Percentiles rank a stretch among this genome's conserved stretches.
Conservation (phyloP, 1,140 invertebrate species). For the Plutomurus gul region DNA sequence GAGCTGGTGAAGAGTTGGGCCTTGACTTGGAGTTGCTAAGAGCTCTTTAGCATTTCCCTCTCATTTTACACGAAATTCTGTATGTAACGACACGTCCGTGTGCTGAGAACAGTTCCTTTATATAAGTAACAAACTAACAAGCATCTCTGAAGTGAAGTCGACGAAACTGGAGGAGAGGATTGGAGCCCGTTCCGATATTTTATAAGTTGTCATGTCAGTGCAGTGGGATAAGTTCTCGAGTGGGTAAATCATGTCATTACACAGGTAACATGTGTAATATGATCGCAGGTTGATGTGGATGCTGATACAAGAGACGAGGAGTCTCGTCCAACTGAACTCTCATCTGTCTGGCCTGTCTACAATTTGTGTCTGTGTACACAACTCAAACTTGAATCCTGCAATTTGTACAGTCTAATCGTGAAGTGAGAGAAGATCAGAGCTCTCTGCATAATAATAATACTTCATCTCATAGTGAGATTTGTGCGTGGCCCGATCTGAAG, state of each 20-base stretch:
- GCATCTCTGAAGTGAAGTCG: too few relatives aligned
- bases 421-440: background rate
- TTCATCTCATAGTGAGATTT: background rate
- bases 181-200: background rate
- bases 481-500: background rate
- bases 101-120: too few relatives aligned
- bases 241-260: slow-evolving; percentile 35
- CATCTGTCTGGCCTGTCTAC: slow-evolving; percentile 1
- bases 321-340: background rate
- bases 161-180: background rate
- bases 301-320: background rate
- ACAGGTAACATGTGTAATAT: slow-evolving; percentile 32
- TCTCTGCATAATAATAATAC: slow-evolving; percentile 7
- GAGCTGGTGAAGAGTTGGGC: background rate
- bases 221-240: slow-evolving; percentile 3
- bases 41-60: background rate
- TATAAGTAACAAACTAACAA: too few relatives aligned
- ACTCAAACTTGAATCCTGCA: too few relatives aligned
- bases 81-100: too few relatives aligned
- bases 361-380: too few relatives aligned
- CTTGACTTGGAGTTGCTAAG: background rate
- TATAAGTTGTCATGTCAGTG: slow-evolving; percentile 8
- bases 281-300: slow-evolving; percentile 23
- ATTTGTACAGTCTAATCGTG: too few relatives aligned
- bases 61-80: background rate